Evolutionary conservation across 2,888 invertebrate species (phyloP).

Genomic region (Drosophila nigricruria): DNA sequence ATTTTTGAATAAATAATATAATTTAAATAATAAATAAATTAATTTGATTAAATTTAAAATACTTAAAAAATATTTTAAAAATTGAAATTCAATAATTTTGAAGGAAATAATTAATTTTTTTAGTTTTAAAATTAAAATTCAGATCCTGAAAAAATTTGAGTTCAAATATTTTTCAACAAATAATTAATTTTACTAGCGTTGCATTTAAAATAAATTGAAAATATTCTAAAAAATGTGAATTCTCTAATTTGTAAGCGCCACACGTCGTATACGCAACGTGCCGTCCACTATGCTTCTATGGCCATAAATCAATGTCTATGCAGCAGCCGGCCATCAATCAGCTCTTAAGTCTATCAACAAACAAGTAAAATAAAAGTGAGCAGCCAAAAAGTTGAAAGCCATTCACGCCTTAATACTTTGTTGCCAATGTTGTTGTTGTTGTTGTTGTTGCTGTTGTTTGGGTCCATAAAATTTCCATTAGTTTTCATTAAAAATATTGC

Average conservation of each 20-base stretch:
- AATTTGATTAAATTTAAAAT: no score
- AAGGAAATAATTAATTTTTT: no score
- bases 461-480: constrained; percentile 58
- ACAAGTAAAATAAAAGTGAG: constrained; percentile 7
- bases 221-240: not conserved
- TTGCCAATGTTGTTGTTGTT: not conserved
- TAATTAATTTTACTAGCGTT: not conserved
- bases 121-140: no score
- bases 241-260: constrained; percentile 17
- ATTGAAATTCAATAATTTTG: no score
- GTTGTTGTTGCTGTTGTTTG: not conserved
- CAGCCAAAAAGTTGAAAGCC: constrained; percentile 42
- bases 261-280: constrained; percentile 55
- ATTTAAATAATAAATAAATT: no score
- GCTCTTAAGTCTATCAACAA: constrained; percentile 64
- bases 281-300: constrained; percentile 38
- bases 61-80: no score
- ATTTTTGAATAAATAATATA: no score
- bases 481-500: constrained; percentile 58
- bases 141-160: no score
- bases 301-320: constrained; percentile 76
- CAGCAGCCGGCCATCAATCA: constrained; percentile 64
- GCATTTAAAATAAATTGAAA: not conserved
- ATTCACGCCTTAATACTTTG: constrained; percentile 37
- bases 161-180: no score